Conservation (phyloP, 2,888 invertebrate species). For the Tipula vernalis region DNA sequence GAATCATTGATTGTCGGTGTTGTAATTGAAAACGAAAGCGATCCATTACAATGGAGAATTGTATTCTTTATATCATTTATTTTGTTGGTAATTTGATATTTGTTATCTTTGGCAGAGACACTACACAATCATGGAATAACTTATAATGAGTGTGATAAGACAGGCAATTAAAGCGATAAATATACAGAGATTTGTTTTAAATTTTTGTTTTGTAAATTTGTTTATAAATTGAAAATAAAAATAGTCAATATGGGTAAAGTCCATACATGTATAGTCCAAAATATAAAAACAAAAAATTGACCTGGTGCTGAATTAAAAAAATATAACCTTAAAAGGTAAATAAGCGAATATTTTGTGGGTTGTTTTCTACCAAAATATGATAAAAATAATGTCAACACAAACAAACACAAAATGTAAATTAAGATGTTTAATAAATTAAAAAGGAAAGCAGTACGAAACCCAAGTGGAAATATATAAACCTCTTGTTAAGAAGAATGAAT, state of each 20-base stretch:
- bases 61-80: constrained; percentile 42
- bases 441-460: no score
- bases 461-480: no score
- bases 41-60: constrained; percentile 39
- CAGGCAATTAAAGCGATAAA: neutral
- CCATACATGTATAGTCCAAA: no score
- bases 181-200: neutral
- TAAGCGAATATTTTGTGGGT: no score
- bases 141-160: neutral
- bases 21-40: constrained; percentile 24
- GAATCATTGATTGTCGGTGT: constrained; percentile 46
- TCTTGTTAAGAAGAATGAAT: no score
- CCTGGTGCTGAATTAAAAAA: no score
- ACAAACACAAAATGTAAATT: no score
- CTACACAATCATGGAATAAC: constrained; percentile 44
- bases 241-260: neutral
- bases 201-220: neutral
- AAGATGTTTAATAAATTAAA: no score
- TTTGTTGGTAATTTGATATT: constrained; percentile 41
- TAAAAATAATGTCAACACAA: no score
- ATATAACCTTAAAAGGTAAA: no score
- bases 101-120: constrained; percentile 40
- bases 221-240: neutral
- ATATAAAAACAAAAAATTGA: no score
- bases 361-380: no score